These are phyloP conservation scores for Drosophila paramelanica DNA, from an alignment of 2,888 invertebrate genomes.

Conservation along the genomic window DNA sequence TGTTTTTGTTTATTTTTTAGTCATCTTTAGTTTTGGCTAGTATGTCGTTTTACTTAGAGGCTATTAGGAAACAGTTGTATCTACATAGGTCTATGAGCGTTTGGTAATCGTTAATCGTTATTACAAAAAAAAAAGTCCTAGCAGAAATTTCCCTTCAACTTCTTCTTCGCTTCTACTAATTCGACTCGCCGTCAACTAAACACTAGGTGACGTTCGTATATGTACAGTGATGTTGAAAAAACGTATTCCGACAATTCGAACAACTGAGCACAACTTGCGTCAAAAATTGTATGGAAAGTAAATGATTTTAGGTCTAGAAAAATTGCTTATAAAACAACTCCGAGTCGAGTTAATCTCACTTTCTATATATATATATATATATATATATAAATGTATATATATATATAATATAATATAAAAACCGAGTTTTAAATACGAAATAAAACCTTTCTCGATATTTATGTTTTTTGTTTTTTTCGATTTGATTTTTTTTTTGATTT, in stretches of 20 bases:
- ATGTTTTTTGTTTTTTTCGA: background rate
- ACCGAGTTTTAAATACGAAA: constrained; percentile 61
- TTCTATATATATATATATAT: constrained; percentile 22
- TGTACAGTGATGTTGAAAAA: constrained; percentile 62
- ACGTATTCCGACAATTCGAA: constrained; percentile 37
- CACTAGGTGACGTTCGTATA: constrained; percentile 40
- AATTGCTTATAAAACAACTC: constrained; percentile 73
- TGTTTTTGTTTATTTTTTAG: constrained; percentile 37
- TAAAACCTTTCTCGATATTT: constrained; percentile 44
- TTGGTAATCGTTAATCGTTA: constrained; percentile 28
- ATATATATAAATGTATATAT: constrained; percentile 20
- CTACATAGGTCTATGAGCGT: constrained; percentile 80
- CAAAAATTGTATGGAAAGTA: constrained; percentile 32
- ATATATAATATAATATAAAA: constrained; percentile 47
- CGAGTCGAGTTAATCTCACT: constrained; percentile 6
- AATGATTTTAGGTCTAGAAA: constrained; percentile 68
- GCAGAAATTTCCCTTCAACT: constrained; percentile 55
- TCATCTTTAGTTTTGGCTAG: constrained; percentile 61
- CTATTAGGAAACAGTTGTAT: constrained; percentile 80
- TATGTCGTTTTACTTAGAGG: constrained; percentile 63
- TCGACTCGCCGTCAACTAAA: constrained; percentile 23
- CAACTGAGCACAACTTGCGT: constrained; percentile 21
- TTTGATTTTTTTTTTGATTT: constrained; percentile 38
- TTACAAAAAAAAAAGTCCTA: constrained; percentile 53
- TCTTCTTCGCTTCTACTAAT: background rate